Percentiles rank a stretch among this genome's conserved stretches.
Conservation (phyloP, 2,797 vertebrate species). For the Rhinichthys osculus region DNA sequence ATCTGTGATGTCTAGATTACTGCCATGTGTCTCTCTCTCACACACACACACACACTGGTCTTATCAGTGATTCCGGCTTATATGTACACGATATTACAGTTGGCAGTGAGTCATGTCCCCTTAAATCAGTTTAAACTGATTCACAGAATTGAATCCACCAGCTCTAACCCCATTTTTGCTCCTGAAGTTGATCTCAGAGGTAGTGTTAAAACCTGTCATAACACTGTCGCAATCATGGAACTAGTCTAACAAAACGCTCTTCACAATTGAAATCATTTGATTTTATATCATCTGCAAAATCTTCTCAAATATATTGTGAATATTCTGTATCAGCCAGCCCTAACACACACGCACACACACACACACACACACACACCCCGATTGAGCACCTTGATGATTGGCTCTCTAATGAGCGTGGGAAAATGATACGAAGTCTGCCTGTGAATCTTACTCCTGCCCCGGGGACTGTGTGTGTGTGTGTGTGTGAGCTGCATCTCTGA, state of each 20-base stretch:
- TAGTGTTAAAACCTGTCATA: neutral
- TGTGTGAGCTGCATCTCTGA: conserved; percentile 69
- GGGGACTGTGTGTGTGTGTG: conserved; percentile 49
- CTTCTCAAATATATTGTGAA: neutral
- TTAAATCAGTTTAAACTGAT: neutral
- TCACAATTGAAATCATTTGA: neutral
- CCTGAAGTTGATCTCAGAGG: neutral
- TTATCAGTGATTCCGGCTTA: conserved; percentile 29
- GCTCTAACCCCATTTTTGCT: neutral
- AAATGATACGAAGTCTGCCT: conserved; percentile 64
- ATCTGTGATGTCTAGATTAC: conserved; percentile 53
- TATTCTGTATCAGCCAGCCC: neutral
- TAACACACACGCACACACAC: neutral
- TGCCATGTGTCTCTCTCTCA: conserved; percentile 40
- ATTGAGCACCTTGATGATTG: conserved; percentile 68
- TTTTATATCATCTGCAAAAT: neutral
- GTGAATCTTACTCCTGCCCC: conserved; percentile 69
- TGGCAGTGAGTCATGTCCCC: neutral
- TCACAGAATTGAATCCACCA: neutral
- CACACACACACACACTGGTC: conserved; percentile 25
- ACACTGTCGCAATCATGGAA: neutral
- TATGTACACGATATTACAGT: neutral
- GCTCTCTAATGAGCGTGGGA: conserved; percentile 67
- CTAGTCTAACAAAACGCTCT: neutral
- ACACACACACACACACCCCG: conserved; percentile 27